These are phyloP conservation scores for Aethes cnicana DNA, from an alignment of 2,888 invertebrate species.

Conservation along the genomic window DNA sequence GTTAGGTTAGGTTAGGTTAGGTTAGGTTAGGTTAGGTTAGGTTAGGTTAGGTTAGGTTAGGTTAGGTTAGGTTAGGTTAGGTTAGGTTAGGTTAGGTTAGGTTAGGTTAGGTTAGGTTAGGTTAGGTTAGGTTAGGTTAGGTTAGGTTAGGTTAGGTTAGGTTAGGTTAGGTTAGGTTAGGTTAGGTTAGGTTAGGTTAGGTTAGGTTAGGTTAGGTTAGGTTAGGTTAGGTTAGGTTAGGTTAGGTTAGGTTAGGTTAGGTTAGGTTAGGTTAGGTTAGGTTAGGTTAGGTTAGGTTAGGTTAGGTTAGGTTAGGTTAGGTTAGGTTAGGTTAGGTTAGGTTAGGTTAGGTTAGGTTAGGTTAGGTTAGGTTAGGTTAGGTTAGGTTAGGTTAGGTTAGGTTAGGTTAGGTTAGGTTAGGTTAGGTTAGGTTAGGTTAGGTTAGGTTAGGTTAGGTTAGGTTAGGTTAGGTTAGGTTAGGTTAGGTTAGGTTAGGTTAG, in stretches of 20 bases:
- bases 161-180: constrained; percentile 8
- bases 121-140: constrained; percentile 10
- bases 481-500: constrained; percentile 10
- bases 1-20: constrained; percentile 5
- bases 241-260: constrained; percentile 8
- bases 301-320: constrained; percentile 8
- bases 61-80: constrained; percentile 8
- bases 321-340: constrained; percentile 8
- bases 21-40: constrained; percentile 4
- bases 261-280: constrained; percentile 8
- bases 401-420: constrained; percentile 8
- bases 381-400: constrained; percentile 4
- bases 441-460: constrained; percentile 8
- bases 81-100: constrained; percentile 8
- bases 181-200: constrained; percentile 8
- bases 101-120: constrained; percentile 10
- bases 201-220: constrained; percentile 8
- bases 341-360: constrained; percentile 9
- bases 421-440: constrained; percentile 8
- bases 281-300: constrained; percentile 8
- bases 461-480: constrained; percentile 10
- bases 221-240: constrained; percentile 8
- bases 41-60: constrained; percentile 8
- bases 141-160: constrained; percentile 8
- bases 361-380: constrained; percentile 5